Evolutionary conservation across 2,113 vertebrate species (phyloP), one percentile per base, ranked within the genome.

Genomic region (Pluvialis apricaria): DNA sequence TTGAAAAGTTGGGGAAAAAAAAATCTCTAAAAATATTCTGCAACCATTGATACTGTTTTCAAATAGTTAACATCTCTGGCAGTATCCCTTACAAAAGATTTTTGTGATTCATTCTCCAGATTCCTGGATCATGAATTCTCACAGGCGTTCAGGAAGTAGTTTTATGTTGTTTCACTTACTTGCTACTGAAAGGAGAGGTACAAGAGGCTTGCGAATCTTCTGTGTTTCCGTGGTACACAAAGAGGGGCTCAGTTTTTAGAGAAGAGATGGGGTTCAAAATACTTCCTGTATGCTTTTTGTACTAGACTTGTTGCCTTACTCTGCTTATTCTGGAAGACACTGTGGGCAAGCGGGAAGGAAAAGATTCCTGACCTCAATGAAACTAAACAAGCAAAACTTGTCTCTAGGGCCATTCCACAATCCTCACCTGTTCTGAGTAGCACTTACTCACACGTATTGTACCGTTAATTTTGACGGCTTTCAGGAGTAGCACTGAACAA

Each of bases 331-430:
- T 94, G 69, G 38, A 93, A 88, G 42, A 62, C 5, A 38, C 34
- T 52, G 29, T 78, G 52, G 52, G 10, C 51, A 78, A 80, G 62
- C 1, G 0, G 38, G 42, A 93, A 24, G 38, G 58, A 82, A 70
- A 7, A 62, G 62, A 78, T 88, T 96, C 32, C 79, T 72, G 66
- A 79, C 13, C 34, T 85, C 40, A 65, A 0, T 42, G 68, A 73
- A 91, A 92, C n/a, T 40, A 79, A 95, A 68, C 34, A 85, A 87
- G 70, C 61, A 92, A 93, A 89, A 66, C 44, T 72, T 80, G 57
- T 90, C 54, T 91, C 40, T 75, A 58, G 51, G 79, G 71, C 51
- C n/a, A 62, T 85, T 88, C 90, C 85, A 85, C 49, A 78, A 6
- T 24, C 51, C 64, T 83, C 76, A 84, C 47, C 58, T 73, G 45